Evolutionary conservation across 2,888 invertebrate genomes (phyloP), one percentile per base, ranked within the genome.

Genomic region (Elmis aenea): DNA sequence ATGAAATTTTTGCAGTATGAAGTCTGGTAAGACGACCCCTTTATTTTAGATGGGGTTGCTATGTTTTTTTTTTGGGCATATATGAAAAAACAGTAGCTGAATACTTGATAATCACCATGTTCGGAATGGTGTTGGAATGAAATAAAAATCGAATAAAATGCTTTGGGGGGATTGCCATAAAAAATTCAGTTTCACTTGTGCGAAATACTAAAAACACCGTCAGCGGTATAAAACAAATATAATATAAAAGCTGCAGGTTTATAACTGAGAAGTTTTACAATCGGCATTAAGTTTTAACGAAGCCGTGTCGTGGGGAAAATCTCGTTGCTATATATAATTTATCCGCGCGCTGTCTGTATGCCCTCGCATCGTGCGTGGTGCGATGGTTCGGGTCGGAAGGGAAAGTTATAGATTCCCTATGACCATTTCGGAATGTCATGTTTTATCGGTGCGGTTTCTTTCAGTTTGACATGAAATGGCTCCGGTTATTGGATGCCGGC

Each of bases 251-350:
- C 55, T 52, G 57, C 52, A 60, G 61, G 61, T 65, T 64, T 65
- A 65, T 63, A 62, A 64, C 60, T 56, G 61, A 57, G 60, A 58
- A 64, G 62, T 64, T 65, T 66, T 64, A 66, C 65, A 64, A 64
- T 65, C 65, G 61, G 54, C 63, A 58, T 65, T 64, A 65, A 65
- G 59, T 60, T 64, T 66, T 65, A 62, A 64, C 57, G 60, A 62
- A 59, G 47, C 46, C 53, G 50, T 55, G 58, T 55, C 57, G 50
- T 52, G 51, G 52, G 56, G 58, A 54, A 60, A 63, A 64, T 62
- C 62, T 62, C 59, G 60, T 62, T 61, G 59, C 55, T 48, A 55
- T 63, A 54, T 57, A 63, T 62, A 60, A 61, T 63, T 61, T 54
- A 60, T 42, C 38, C 28, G 29, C 37, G 34, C 29, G 36, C 35